Conservation (phyloP, 2,797 vertebrate species). For the Chrysocyon brachyurus region DNA sequence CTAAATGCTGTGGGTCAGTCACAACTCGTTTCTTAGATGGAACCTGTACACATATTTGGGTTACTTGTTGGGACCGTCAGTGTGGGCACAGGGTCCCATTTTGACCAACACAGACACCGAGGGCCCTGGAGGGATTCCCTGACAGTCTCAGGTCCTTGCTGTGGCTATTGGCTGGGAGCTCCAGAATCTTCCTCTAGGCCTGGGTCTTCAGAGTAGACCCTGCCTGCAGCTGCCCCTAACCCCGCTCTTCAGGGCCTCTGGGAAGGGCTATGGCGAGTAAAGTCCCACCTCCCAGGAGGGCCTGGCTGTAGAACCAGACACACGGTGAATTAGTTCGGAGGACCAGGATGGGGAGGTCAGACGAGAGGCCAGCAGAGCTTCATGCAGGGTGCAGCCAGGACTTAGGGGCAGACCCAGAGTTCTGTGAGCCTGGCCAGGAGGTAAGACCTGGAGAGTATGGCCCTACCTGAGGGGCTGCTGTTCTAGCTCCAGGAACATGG, state of each 20-base stretch:
- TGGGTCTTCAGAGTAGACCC: neutral
- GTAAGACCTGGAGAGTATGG: neutral
- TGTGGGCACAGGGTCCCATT: neutral
- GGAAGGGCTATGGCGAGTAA: neutral
- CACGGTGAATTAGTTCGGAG: neutral
- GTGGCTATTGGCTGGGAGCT: neutral
- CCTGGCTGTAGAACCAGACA: neutral
- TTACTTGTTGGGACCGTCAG: neutral
- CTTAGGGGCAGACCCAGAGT: neutral
- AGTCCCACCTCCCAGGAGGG: no score
- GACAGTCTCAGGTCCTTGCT: neutral
- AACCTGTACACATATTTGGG: no score
- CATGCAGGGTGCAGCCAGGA: neutral
- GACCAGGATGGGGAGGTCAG: neutral
- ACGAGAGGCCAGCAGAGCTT: neutral
- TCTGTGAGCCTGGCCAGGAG: neutral
- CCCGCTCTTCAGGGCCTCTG: neutral
- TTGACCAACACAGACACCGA: neutral
- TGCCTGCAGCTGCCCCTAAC: neutral
- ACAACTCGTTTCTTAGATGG: no score
- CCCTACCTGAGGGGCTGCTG: neutral
- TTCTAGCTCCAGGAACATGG: neutral
- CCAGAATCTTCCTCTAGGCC: no score
- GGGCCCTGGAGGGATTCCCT: neutral
- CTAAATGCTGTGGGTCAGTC: neutral